Evolutionary conservation across 2,888 invertebrate genomes (phyloP), one percentile per base, ranked within the genome.

Genomic region (Cacoxenus indagator): DNA sequence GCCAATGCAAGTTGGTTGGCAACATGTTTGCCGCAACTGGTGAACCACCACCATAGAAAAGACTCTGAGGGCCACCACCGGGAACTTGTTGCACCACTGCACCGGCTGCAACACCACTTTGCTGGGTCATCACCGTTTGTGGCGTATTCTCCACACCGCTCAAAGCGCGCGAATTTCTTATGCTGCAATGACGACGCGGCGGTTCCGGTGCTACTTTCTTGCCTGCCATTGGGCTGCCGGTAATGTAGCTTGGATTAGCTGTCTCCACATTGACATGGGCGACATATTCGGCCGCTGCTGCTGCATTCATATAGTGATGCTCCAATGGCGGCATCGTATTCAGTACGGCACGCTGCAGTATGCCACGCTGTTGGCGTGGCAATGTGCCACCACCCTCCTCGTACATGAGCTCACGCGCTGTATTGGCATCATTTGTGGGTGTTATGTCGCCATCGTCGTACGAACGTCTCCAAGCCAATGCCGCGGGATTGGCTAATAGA

Each of bases 361-460:
- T 85, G 69, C 86, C 86, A n/a, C 87, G 84, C 73, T 95, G 90
- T 4, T 96, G 96, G 67, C 97, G 91, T 0, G 96, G 96, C 71
- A 97, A 87, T 0, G 97, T 97, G 6, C 96, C 96, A 1, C 95
- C 94, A 0, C 95, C 95, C 78, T 93, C 93, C 72, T 87, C 87
- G 66, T 87, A 87, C 70, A 89, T 82, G 65, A 87, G 74, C 74
- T 88, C 87, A 65, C 87, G 83, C 43, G 85, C 82, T 31, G 81
- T 81, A 86, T 77, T 75, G 64, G 87, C 87, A 87, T 96, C 96
- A 85, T 96, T 96, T 59, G 96, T 96, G 14, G 94, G 94, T 37
- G 96, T 96, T 74, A 96, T 93, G 87, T 96, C 96, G 19, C 96
- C 96, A 85, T 96, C 96, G 86, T 96, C 96, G 86, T 94, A 95